Evolutionary conservation across 2,888 invertebrate genomes (phyloP).

Genomic region (Scaptomyza cyrtandrae): DNA sequence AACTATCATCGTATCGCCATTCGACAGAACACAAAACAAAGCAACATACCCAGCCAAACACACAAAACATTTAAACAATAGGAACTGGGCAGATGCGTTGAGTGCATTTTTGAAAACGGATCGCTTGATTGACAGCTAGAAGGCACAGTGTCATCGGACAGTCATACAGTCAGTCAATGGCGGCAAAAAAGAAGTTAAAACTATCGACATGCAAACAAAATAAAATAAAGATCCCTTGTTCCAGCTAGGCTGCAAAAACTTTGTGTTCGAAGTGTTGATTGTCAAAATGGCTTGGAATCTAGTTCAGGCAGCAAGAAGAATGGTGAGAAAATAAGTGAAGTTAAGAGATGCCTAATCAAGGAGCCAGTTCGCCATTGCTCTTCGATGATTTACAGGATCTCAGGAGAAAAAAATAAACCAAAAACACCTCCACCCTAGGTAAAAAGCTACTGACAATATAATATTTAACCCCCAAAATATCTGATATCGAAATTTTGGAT

Average conservation of each 20-base stretch:
- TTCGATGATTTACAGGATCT: no score
- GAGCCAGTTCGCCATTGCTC: no score
- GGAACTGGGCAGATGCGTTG: conserved; percentile 62
- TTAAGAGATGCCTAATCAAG: neutral
- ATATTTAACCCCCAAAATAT: no score
- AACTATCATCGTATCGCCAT: conserved; percentile 33
- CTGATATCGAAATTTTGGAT: no score
- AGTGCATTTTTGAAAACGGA: conserved; percentile 62
- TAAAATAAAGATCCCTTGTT: conserved; percentile 32
- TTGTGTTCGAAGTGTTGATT: conserved; percentile 54
- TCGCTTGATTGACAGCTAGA: conserved; percentile 55
- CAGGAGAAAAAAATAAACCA: no score
- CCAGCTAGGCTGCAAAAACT: conserved; percentile 30
- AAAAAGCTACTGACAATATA: no score
- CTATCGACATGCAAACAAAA: conserved; percentile 43
- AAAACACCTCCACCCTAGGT: no score
- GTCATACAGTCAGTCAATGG: conserved; percentile 27
- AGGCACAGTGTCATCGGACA: conserved; percentile 8
- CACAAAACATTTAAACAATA: conserved; percentile 63
- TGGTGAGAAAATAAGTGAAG: neutral
- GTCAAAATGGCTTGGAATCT: conserved; percentile 33
- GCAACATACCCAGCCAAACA: conserved; percentile 20
- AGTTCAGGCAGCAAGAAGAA: neutral
- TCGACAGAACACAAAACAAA: conserved; percentile 30
- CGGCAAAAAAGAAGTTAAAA: conserved; percentile 55